phyloP scores from a whole-genome alignment of 2,797 vertebrate genomes.

The Diceros bicornis region DNA sequence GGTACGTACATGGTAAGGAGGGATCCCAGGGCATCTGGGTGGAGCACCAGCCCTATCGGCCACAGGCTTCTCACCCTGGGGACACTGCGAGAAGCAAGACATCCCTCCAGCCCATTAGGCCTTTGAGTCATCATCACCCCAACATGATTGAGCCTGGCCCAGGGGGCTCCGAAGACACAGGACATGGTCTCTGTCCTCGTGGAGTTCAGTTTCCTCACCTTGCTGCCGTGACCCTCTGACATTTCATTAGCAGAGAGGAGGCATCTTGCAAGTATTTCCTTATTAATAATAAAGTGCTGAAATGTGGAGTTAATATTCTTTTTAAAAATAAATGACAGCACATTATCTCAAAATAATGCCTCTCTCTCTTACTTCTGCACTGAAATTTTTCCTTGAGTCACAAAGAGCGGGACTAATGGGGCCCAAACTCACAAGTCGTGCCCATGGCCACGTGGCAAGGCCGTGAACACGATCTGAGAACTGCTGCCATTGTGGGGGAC shows the following conservation, averaged over 20 bases:
- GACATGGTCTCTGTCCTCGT: not conserved
- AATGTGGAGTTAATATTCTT: not conserved
- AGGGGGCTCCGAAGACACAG: not conserved
- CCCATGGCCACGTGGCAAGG: accelerated
- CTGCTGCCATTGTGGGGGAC: accelerated
- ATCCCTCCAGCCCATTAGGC: not conserved
- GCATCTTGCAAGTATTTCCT: not conserved
- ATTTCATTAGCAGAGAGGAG: not conserved
- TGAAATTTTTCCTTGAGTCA: not conserved
- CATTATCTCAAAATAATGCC: conserved; percentile 33
- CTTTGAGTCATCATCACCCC: not conserved
- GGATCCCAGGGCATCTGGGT: not conserved
- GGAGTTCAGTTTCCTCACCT: not conserved
- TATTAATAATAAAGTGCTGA: not conserved
- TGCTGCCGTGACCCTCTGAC: not conserved
- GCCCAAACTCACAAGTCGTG: not conserved
- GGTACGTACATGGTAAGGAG: not conserved
- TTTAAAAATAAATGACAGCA: not conserved
- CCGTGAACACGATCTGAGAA: not conserved
- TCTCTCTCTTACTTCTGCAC: not conserved
- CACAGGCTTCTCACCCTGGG: not conserved
- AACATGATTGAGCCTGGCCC: accelerated
- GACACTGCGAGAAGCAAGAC: not conserved
- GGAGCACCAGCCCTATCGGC: not conserved
- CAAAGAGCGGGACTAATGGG: not conserved